These are phyloP conservation scores for Xanthorhoe designata DNA, from an alignment of 2,888 invertebrate species.

Conservation along the genomic window DNA sequence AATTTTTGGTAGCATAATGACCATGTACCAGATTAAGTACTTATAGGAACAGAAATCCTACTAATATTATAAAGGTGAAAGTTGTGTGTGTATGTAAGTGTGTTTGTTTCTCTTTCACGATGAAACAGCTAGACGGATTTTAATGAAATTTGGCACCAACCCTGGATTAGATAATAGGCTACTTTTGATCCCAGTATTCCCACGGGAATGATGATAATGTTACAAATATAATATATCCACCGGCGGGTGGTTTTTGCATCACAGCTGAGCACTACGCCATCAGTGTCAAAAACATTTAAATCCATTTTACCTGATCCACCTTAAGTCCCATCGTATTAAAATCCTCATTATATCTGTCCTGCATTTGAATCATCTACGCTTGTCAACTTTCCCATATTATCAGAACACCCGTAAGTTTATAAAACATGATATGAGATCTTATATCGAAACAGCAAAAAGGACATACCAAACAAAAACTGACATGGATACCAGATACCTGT, in stretches of 20 bases:
- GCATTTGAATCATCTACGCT: constrained; percentile 35
- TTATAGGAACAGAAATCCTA: too few relatives aligned
- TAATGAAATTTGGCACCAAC: too few relatives aligned
- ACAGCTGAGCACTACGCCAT: neutral
- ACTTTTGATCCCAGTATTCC: too few relatives aligned
- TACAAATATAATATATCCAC: too few relatives aligned
- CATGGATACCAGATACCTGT: constrained; percentile 57
- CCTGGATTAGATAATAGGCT: too few relatives aligned
- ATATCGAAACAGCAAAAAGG: constrained; percentile 58
- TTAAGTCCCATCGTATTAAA: constrained; percentile 22
- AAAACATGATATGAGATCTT: constrained; percentile 65
- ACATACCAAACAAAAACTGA: constrained; percentile 37
- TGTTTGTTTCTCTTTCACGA: too few relatives aligned
- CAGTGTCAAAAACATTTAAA: constrained; percentile 12
- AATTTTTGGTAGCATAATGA: too few relatives aligned
- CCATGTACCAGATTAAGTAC: too few relatives aligned
- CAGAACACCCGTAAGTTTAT: constrained; percentile 60
- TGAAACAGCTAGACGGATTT: too few relatives aligned
- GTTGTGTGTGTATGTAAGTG: too few relatives aligned
- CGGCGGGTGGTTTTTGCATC: neutral
- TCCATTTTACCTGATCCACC: constrained; percentile 8
- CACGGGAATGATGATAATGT: too few relatives aligned
- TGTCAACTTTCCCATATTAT: constrained; percentile 42
- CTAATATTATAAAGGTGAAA: too few relatives aligned
- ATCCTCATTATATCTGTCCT: constrained; percentile 19